phyloP scores from a whole-genome alignment of 1,140 invertebrate species.

The Drosophila ficusphila region DNA sequence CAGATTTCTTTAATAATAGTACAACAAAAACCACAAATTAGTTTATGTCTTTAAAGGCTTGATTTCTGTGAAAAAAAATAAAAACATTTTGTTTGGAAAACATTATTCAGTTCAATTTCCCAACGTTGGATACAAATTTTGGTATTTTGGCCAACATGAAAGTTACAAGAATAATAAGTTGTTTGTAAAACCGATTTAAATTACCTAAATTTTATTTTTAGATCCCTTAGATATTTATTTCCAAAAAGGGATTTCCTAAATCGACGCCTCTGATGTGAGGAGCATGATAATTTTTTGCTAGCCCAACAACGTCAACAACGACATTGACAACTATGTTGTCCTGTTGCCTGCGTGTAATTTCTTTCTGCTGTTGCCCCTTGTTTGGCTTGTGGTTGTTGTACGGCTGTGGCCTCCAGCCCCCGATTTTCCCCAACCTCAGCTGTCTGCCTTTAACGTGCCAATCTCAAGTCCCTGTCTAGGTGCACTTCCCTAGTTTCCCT shows the following conservation, averaged over 20 bases:
- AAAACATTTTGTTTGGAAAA: not conserved
- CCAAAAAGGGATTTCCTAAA: not conserved
- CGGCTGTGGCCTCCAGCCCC: constrained; percentile 16
- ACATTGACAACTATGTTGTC: constrained; percentile 68
- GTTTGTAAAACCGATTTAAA: too few species aligned
- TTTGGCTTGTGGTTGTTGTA: constrained; percentile 64
- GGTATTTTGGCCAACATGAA: too few species aligned
- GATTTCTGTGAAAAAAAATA: not conserved
- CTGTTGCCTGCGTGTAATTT: constrained; percentile 60
- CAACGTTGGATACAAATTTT: too few species aligned
- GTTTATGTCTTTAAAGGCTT: not conserved
- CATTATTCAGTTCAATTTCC: too few species aligned
- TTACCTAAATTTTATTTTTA: too few species aligned
- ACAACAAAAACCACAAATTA: too few species aligned
- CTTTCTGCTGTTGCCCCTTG: constrained; percentile 65
- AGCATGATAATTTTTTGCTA: constrained; percentile 27
- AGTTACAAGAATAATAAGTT: too few species aligned
- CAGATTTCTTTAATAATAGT: too few species aligned
- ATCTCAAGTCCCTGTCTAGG: constrained; percentile 50
- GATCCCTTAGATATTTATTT: too few species aligned
- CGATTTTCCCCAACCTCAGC: constrained; percentile 1
- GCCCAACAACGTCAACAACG: constrained; percentile 41
- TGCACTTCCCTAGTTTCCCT: constrained; percentile 59
- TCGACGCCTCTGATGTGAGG: not conserved
- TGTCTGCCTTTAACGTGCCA: constrained; percentile 53